Base-by-base conservation (phyloP, 2,113 vertebrate species). In the Spermophilus dauricus region DNA sequence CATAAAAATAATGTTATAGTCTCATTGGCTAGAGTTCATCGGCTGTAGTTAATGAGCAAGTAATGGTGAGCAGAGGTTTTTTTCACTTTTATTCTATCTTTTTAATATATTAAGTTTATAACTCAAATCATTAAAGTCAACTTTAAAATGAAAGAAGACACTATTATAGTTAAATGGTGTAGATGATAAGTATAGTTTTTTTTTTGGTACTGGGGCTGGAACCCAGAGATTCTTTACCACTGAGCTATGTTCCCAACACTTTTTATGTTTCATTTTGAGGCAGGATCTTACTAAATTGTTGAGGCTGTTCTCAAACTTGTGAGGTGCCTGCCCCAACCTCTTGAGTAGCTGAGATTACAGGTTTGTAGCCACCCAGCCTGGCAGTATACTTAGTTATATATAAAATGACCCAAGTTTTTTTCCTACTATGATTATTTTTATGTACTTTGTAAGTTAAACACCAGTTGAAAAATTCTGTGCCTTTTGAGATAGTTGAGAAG, bases 111-210 rank as follows among this genome's bases (percentile, higher is more conserved):
- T 67, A 87, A 8, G 5, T 76, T 91, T 65, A 82, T 63, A 82
- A 94, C 89, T 91, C n/a, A 45, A 95, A 89, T 73, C 37, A 92
- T 34, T 75, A 95, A 97, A 92, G 10, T 5, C 75, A 96, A 83
- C n/a, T 92, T 91, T 77, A 75, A 72, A 78, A 92, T 39, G 77
- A 24, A 96, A 8, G n/a, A 37, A 73, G 72, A 84, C 65, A 30
- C 5, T 91, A 93, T 37, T 51, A 70, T 61, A 42, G 24, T 39
- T 94, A 89, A 81, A 76, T 75, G 76, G 48, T 22, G 18, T 53
- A 87, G 22, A 20, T 58, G 20, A 48, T 56, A 89, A 96, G 28
- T 75, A 72, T 26, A 65, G 28, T 63, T 24, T 63, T 26, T 63
- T 26, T 61, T 63, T 28, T 63, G 22, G 61, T 63, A 26, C 8